Conservation (phyloP, 2,888 invertebrate genomes). For the Oscheius myriophilus region DNA sequence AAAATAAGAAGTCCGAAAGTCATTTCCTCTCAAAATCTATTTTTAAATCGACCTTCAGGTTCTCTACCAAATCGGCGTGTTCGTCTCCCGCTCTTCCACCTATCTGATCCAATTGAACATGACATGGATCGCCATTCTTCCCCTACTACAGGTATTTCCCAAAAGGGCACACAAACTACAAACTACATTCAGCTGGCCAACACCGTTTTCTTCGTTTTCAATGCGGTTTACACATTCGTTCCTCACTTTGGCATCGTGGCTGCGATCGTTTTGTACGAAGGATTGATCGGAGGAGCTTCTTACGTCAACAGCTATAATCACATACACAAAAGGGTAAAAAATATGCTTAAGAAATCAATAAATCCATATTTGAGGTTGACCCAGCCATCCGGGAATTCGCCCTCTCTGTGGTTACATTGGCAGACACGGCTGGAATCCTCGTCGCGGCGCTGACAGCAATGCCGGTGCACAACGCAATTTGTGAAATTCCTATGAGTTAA, state of each 20-base stretch:
- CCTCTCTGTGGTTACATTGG: slow-evolving; percentile 20
- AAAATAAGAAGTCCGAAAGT: no score
- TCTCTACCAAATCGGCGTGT: slow-evolving; percentile 55
- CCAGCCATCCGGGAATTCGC: slow-evolving; percentile 20
- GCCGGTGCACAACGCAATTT: slow-evolving; percentile 27
- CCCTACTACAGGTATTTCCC: slow-evolving; percentile 23
- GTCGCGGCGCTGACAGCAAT: slow-evolving; percentile 26
- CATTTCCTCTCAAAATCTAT: neutral
- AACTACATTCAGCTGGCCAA: slow-evolving; percentile 12
- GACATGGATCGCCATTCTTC: slow-evolving; percentile 25
- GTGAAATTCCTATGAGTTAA: slow-evolving; percentile 8
- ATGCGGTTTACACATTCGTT: slow-evolving; percentile 14
- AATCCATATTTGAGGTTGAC: no score
- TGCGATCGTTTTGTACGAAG: slow-evolving; percentile 21
- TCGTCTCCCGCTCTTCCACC: slow-evolving; percentile 55
- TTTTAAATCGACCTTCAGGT: slow-evolving; percentile 18
- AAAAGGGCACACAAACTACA: no score
- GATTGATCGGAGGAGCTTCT: slow-evolving; percentile 24
- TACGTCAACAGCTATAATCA: slow-evolving; percentile 30
- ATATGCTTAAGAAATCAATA: no score
- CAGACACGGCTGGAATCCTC: slow-evolving; percentile 24
- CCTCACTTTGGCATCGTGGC: slow-evolving; percentile 24
- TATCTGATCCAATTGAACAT: slow-evolving; percentile 36
- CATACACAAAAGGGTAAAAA: slow-evolving; percentile 26
- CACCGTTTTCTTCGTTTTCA: slow-evolving; percentile 16